Evolutionary conservation across 2,888 invertebrate species (phyloP).

Genomic region (Drosophila gaucha): DNA sequence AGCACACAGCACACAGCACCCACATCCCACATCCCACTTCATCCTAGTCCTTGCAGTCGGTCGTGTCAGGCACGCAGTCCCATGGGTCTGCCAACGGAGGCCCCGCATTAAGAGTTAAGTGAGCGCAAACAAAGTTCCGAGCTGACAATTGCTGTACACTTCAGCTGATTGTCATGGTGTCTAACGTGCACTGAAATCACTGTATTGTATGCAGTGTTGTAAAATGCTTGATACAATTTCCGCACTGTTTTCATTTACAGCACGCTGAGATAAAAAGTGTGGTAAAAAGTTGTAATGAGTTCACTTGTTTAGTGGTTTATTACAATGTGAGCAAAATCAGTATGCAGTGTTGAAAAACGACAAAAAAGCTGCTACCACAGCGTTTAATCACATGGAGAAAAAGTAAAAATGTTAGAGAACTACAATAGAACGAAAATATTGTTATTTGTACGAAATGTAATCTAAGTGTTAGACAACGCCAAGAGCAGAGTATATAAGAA

Average conservation of each 20-base stretch:
- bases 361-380: not conserved
- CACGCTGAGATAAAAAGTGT: slow-evolving; percentile 5
- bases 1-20: not conserved
- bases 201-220: slow-evolving; percentile 31
- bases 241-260: not conserved
- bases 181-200: slow-evolving; percentile 23
- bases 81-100: slow-evolving; percentile 18
- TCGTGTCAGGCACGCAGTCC: too few relatives aligned
- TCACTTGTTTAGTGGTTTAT: not conserved
- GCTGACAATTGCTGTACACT: slow-evolving; percentile 34
- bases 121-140: slow-evolving; percentile 45
- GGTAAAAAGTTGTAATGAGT: slow-evolving; percentile 1
- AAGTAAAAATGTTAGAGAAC: not conserved
- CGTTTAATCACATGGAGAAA: not conserved
- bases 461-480: not conserved
- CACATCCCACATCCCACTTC: not conserved
- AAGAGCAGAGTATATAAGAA: too few relatives aligned
- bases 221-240: slow-evolving; percentile 7
- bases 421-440: too few relatives aligned
- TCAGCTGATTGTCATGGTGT: slow-evolving; percentile 26
- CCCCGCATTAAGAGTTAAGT: slow-evolving; percentile 37
- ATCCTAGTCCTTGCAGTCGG: slow-evolving; percentile 8
- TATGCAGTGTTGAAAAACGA: slow-evolving; percentile 3
- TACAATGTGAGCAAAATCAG: not conserved
- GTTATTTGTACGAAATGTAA: not conserved